Evolutionary conservation across 1,140 invertebrate genomes (phyloP).

Genomic region (Eupristina koningsbergeri): DNA sequence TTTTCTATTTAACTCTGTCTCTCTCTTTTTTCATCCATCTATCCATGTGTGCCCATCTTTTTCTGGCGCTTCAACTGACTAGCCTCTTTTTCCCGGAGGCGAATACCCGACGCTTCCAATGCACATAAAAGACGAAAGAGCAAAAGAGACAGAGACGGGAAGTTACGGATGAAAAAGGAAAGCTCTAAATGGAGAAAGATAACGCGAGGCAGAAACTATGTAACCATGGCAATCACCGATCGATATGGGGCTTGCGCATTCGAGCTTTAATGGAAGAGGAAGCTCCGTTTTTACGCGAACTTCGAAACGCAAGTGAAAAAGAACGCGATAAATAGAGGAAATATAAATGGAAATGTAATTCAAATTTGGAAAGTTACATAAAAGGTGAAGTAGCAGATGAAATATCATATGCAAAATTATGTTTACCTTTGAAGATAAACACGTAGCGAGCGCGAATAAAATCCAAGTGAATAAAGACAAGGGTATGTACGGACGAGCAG

Average conservation of each 20-base stretch:
- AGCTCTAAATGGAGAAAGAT: background rate
- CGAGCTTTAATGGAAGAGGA: background rate
- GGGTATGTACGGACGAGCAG: background rate
- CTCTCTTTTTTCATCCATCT: background rate
- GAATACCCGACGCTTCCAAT: conserved; percentile 3
- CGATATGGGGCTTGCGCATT: conserved; percentile 66
- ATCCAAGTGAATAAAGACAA: background rate
- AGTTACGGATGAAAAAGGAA: background rate
- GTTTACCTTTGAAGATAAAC: background rate
- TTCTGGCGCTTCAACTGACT: conserved; percentile 23
- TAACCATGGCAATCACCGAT: conserved; percentile 69
- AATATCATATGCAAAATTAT: background rate
- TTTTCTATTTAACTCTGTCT: background rate
- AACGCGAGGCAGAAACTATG: conserved; percentile 34
- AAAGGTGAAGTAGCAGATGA: background rate
- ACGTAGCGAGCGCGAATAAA: background rate
- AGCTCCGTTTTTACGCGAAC: conserved; percentile 3
- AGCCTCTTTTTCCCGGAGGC: conserved; percentile 28
- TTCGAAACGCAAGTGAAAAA: background rate
- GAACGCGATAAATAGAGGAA: background rate
- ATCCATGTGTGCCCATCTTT: too few relatives aligned
- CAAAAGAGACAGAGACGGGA: conserved; percentile 8
- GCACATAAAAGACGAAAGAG: background rate
- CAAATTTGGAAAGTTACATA: background rate
- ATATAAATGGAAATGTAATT: background rate